A percentile compares a stretch with the other conserved stretches of the same genome.
These are phyloP conservation scores for Coleophora deauratella DNA, from an alignment of 2,888 invertebrate species.

Conservation along the genomic window DNA sequence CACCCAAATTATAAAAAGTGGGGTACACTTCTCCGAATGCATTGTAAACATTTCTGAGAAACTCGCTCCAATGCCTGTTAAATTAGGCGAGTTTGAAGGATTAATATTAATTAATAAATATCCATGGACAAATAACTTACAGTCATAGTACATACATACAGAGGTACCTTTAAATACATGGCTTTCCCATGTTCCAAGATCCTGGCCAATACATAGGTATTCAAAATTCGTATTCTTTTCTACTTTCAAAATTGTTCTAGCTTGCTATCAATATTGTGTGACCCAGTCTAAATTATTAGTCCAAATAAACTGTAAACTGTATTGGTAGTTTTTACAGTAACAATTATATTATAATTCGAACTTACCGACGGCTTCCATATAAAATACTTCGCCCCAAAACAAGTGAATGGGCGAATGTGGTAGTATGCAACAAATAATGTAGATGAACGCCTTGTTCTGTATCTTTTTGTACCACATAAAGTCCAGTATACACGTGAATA, in stretches of 20 bases:
- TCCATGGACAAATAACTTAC: too few relatives aligned
- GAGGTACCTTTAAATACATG: too few relatives aligned
- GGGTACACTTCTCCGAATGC: neutral
- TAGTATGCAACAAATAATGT: slow-evolving; percentile 1
- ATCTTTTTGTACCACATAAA: slow-evolving; percentile 1
- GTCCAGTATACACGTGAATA: slow-evolving; percentile 3
- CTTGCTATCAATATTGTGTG: too few relatives aligned
- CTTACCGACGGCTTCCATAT: slow-evolving; percentile 4
- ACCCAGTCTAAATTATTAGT: too few relatives aligned
- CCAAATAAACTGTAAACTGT: too few relatives aligned
- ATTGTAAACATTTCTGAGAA: neutral
- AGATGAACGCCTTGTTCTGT: neutral
- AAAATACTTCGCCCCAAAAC: slow-evolving; percentile 10
- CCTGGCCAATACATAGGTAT: too few relatives aligned
- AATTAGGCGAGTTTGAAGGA: neutral
- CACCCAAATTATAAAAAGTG: slow-evolving; percentile 3
- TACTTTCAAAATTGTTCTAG: too few relatives aligned
- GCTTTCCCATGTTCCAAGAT: too few relatives aligned
- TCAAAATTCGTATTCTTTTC: too few relatives aligned
- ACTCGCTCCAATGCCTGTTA: slow-evolving; percentile 1
- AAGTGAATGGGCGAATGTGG: slow-evolving; percentile 10
- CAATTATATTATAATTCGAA: neutral
- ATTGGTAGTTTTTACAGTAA: too few relatives aligned
- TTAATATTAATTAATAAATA: too few relatives aligned
- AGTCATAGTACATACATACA: too few relatives aligned